phyloP scores from a whole-genome alignment of 1,140 invertebrate species.

The Plutomurus gul region DNA sequence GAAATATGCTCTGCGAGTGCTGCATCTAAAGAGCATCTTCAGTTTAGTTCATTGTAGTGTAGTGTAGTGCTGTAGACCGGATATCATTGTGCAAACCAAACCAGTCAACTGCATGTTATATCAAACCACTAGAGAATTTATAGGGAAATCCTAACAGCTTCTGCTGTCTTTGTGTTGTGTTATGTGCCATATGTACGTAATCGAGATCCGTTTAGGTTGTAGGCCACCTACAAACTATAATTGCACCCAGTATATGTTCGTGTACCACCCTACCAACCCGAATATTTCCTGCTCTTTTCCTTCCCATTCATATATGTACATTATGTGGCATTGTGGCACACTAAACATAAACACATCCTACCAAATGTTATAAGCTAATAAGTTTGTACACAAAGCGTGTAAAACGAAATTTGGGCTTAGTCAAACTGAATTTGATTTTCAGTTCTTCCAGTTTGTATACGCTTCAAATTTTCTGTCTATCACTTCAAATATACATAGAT shows the following conservation, averaged over 20 bases:
- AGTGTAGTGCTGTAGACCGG: too few relatives aligned
- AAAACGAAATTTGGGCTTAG: too few relatives aligned
- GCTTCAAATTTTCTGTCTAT: too few relatives aligned
- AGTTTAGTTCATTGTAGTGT: too few relatives aligned
- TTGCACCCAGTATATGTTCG: not conserved
- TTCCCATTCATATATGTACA: not conserved
- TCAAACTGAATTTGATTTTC: too few relatives aligned
- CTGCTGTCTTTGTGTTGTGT: not conserved
- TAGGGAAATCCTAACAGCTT: slow-evolving; percentile 15
- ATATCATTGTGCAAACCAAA: not conserved
- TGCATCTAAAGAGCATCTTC: too few relatives aligned
- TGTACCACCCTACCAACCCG: not conserved
- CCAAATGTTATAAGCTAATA: not conserved
- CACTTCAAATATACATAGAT: too few relatives aligned
- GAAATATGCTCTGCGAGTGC: too few relatives aligned
- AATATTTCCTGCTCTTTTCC: slow-evolving; percentile 1
- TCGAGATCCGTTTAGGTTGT: not conserved
- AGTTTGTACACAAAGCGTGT: too few relatives aligned
- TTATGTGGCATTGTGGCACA: not conserved
- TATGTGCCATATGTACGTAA: not conserved
- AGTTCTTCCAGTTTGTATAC: too few relatives aligned
- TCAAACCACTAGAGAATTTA: slow-evolving; percentile 18
- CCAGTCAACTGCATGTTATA: not conserved
- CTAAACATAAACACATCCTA: not conserved
- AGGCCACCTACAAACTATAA: not conserved